Evolutionary conservation across 2,113 vertebrate genomes (phyloP).

Genomic region (Thomomys bottae): DNA sequence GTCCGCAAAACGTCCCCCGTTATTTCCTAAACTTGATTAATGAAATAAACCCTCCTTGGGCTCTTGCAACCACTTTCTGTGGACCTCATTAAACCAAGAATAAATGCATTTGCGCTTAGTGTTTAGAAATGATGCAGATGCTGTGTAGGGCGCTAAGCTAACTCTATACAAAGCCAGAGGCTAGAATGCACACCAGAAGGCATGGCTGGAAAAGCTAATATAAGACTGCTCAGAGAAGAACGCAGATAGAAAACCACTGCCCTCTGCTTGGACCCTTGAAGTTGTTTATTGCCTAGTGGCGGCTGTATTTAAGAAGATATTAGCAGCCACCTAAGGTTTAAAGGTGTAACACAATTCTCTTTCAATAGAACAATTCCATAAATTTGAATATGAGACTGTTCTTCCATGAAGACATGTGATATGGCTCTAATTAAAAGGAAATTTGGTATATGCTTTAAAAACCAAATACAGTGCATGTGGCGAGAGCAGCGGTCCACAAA

Average conservation of each 20-base stretch:
- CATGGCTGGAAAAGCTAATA: conserved; percentile 68
- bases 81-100: conserved; percentile 73
- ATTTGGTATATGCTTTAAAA: conserved; percentile 64
- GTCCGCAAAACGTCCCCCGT: conserved; percentile 74
- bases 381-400: conserved; percentile 86
- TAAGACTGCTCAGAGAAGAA: conserved; percentile 78
- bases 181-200: conserved; percentile 63
- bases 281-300: conserved; percentile 85
- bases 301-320: conserved; percentile 90
- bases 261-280: conserved; percentile 72
- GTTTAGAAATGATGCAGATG: conserved; percentile 75
- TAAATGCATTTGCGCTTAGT: conserved; percentile 68
- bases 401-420: conserved; percentile 64
- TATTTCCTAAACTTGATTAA: conserved; percentile 79
- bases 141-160: background rate
- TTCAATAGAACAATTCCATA: conserved; percentile 89
- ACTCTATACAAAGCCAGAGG: conserved; percentile 40
- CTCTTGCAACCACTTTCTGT: conserved; percentile 66
- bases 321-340: conserved; percentile 87
- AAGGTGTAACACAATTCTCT: conserved; percentile 88
- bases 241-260: conserved; percentile 81
- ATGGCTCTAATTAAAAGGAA: conserved; percentile 84
- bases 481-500: conserved; percentile 70
- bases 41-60: conserved; percentile 76
- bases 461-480: conserved; percentile 63